Evolutionary conservation across 2,888 invertebrate genomes (phyloP).

Genomic region (Acrobasis consociella): DNA sequence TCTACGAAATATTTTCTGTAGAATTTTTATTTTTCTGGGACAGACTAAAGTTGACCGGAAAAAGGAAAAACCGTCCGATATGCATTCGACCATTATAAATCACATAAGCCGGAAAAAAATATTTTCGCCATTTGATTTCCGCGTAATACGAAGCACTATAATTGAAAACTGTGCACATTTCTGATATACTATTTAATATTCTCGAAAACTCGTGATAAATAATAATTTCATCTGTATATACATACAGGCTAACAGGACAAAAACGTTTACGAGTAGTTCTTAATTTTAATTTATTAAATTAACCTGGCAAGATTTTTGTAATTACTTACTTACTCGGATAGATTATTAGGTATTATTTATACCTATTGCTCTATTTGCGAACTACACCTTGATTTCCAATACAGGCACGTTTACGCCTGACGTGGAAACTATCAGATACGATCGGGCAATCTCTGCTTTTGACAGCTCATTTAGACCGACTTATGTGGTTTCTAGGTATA

Average conservation of each 20-base stretch:
- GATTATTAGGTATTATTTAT: not conserved
- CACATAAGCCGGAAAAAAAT: not conserved
- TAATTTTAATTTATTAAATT: too few species aligned
- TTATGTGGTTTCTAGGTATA: slow-evolving; percentile 1
- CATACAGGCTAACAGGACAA: too few species aligned
- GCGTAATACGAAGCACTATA: too few species aligned
- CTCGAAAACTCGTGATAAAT: not conserved
- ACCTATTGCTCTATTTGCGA: not conserved
- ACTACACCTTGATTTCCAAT: slow-evolving; percentile 1
- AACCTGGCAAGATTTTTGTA: too few species aligned
- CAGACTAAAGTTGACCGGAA: slow-evolving; percentile 20
- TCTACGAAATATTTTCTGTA: not conserved
- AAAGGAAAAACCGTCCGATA: not conserved
- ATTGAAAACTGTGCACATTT: not conserved
- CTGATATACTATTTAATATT: not conserved
- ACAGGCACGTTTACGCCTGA: not conserved
- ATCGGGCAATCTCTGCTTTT: slow-evolving; percentile 16
- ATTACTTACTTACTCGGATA: too few species aligned
- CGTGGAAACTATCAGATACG: slow-evolving; percentile 7
- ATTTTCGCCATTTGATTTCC: too few species aligned
- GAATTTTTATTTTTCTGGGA: not conserved
- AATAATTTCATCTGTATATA: not conserved
- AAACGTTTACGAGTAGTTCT: too few species aligned
- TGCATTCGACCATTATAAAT: slow-evolving; percentile 21
- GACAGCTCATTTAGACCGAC: slow-evolving; percentile 20